These are phyloP conservation scores for Poeciliopsis prolifica DNA, from an alignment of 2,113 vertebrate species.

Conservation along the genomic window DNA sequence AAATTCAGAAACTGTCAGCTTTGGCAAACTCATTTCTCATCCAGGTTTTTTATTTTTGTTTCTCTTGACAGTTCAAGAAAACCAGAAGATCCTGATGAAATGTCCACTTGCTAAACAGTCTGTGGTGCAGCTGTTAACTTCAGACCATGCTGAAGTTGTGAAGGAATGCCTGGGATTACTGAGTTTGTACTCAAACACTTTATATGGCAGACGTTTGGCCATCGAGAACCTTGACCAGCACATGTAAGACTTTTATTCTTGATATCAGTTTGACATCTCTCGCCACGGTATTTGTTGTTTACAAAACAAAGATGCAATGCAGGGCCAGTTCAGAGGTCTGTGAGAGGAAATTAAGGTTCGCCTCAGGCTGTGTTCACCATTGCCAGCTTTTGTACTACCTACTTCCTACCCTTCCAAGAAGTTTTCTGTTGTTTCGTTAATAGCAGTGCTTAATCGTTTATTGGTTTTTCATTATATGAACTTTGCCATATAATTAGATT, in stretches of 20 bases:
- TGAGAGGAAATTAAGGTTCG: too few relatives aligned
- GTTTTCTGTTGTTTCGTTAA: constrained; percentile 9
- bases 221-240: constrained; percentile 77
- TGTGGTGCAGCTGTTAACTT: constrained; percentile 78
- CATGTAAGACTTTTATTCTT: constrained; percentile 72
- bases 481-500: constrained; percentile 16
- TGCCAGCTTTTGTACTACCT: too few relatives aligned
- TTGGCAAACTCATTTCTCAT: background rate
- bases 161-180: constrained; percentile 82
- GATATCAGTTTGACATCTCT: background rate
- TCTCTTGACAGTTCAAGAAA: constrained; percentile 82
- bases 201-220: constrained; percentile 75
- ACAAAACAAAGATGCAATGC: background rate
- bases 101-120: constrained; percentile 53
- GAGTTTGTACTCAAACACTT: constrained; percentile 69
- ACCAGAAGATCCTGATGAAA: constrained; percentile 83
- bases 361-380: too few relatives aligned
- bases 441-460: background rate
- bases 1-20: background rate
- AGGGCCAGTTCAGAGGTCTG: too few relatives aligned
- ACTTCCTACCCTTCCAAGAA: constrained; percentile 24
- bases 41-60: background rate
- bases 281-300: background rate
- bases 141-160: constrained; percentile 56
- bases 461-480: constrained; percentile 1